Percentiles rank a stretch among this genome's conserved stretches.
Conservation (phyloP, 2,888 invertebrate species). For the Frankliniella fusca region DNA sequence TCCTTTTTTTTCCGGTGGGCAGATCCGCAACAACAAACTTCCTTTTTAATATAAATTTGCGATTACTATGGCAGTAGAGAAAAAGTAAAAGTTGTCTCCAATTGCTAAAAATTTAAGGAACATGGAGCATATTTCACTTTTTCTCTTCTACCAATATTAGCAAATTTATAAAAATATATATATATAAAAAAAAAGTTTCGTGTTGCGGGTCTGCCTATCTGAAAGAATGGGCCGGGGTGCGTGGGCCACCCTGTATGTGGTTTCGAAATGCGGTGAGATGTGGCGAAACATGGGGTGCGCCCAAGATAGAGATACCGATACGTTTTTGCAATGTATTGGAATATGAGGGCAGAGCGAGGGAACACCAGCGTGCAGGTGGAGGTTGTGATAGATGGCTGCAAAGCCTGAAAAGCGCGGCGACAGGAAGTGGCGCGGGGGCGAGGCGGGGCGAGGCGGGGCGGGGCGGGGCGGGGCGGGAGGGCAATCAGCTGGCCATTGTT, state of each 20-base stretch:
- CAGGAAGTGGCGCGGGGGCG: background rate
- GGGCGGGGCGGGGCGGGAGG: background rate
- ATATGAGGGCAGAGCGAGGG: background rate
- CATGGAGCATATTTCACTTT: too few relatives aligned
- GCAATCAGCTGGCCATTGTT: constrained; percentile 4
- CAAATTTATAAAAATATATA: too few relatives aligned
- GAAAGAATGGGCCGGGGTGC: too few relatives aligned
- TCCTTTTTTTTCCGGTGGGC: too few relatives aligned
- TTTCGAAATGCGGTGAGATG: background rate
- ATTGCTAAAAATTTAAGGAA: too few relatives aligned
- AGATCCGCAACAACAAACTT: too few relatives aligned
- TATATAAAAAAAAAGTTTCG: too few relatives aligned
- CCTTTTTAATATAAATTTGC: too few relatives aligned
- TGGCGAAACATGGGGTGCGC: background rate
- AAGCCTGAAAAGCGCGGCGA: background rate
- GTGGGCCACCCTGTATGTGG: background rate
- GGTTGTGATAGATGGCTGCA: background rate
- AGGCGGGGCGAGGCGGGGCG: background rate
- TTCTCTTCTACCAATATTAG: too few relatives aligned
- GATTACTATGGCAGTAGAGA: too few relatives aligned
- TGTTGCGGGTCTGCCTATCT: too few relatives aligned
- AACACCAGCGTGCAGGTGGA: background rate
- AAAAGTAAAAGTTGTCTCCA: too few relatives aligned
- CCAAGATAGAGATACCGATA: background rate
- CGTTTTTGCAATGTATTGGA: background rate